These are phyloP conservation scores for Pachypeltis micranthus DNA, from an alignment of 1,140 invertebrate genomes.

Conservation along the genomic window DNA sequence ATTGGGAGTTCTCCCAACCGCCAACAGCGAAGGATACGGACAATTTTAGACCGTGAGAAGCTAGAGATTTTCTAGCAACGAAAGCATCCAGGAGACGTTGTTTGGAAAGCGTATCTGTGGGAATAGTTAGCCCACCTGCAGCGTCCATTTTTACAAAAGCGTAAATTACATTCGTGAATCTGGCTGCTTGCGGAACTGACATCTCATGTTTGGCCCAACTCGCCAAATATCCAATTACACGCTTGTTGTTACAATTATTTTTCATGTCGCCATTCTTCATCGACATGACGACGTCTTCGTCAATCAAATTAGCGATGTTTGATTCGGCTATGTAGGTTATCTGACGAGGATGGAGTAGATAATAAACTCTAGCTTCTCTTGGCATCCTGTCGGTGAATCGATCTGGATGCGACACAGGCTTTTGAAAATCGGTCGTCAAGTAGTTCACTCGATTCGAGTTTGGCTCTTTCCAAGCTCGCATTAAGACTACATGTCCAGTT, in stretches of 20 bases:
- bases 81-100: slow-evolving; percentile 13
- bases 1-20: slow-evolving; percentile 37
- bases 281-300: neutral
- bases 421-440: slow-evolving; percentile 2
- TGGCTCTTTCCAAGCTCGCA: slow-evolving; percentile 4
- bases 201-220: slow-evolving; percentile 21
- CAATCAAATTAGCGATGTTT: neutral
- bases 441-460: neutral
- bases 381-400: slow-evolving; percentile 9
- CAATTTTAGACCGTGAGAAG: slow-evolving; percentile 32
- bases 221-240: slow-evolving; percentile 23
- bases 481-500: neutral
- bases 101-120: slow-evolving; percentile 10
- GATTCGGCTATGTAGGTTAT: neutral
- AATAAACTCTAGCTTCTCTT: neutral
- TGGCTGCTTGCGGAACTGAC: neutral
- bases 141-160: slow-evolving; percentile 23
- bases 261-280: neutral
- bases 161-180: slow-evolving; percentile 24
- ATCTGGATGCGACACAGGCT: neutral
- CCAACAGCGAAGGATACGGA: slow-evolving; percentile 43
- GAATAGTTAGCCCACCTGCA: slow-evolving; percentile 15
- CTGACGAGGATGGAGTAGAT: neutral
- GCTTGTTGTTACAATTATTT: slow-evolving; percentile 20
- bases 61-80: slow-evolving; percentile 12